These are phyloP conservation scores for Carpatolechia fugitivella DNA, from an alignment of 2,888 invertebrate species.

Conservation along the genomic window DNA sequence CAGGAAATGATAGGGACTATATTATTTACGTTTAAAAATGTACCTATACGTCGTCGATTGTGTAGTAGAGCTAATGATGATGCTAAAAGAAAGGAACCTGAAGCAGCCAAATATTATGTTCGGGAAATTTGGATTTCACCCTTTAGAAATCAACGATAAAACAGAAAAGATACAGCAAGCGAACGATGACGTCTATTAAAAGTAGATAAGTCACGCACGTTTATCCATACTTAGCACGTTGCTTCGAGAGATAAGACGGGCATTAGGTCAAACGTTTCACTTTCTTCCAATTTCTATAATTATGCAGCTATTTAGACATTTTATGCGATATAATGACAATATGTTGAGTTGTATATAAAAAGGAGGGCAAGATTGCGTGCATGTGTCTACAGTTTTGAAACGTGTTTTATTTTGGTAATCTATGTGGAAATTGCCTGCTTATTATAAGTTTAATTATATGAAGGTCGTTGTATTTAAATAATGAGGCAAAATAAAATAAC, in stretches of 20 bases:
- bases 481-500: too few species aligned
- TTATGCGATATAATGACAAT: not conserved
- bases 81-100: too few species aligned
- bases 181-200: not conserved
- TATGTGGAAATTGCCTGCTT: not conserved
- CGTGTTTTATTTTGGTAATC: not conserved
- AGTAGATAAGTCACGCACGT: not conserved
- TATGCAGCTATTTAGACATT: not conserved
- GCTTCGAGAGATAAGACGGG: not conserved
- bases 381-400: not conserved
- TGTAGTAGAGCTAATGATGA: too few species aligned
- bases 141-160: not conserved
- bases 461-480: not conserved
- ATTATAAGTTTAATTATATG: not conserved
- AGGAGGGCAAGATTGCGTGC: not conserved
- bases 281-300: slow-evolving; percentile 1
- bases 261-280: slow-evolving; percentile 2
- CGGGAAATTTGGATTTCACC: too few species aligned
- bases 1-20: too few species aligned
- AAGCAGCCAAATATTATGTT: too few species aligned
- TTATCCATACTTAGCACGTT: not conserved
- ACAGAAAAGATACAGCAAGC: not conserved
- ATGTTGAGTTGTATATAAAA: not conserved
- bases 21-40: too few species aligned
- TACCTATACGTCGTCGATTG: too few species aligned